Conservation (phyloP, 2,888 invertebrate genomes). For the Eremobia ochroleuca region DNA sequence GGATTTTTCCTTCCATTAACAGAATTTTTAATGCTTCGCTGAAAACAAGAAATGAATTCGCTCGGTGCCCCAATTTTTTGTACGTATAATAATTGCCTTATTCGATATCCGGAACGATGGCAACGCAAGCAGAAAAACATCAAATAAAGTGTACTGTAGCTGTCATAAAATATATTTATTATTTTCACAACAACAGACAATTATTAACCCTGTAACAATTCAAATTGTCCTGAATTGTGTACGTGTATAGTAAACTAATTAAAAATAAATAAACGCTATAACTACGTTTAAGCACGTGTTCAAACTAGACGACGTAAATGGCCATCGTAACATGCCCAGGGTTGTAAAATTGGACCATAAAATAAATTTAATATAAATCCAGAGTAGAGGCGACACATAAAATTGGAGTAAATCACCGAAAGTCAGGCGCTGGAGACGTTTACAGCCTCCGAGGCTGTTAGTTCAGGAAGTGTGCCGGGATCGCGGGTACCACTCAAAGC, state of each 20-base stretch:
- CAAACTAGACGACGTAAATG: slow-evolving; percentile 77
- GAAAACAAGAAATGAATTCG: slow-evolving; percentile 53
- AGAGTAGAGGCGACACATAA: slow-evolving; percentile 88
- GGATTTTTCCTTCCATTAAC: slow-evolving; percentile 65
- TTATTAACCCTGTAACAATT: neutral
- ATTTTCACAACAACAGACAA: neutral
- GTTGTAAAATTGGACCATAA: slow-evolving; percentile 87
- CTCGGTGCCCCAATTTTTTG: slow-evolving; percentile 34
- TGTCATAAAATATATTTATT: slow-evolving; percentile 13
- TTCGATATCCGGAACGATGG: slow-evolving; percentile 24
- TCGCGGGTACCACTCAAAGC: slow-evolving; percentile 81
- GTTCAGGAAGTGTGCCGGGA: slow-evolving; percentile 81
- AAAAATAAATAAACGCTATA: slow-evolving; percentile 62
- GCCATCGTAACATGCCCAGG: slow-evolving; percentile 84
- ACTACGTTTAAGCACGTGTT: slow-evolving; percentile 72
- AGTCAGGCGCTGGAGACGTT: slow-evolving; percentile 89
- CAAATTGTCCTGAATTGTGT: neutral
- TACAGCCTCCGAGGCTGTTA: slow-evolving; percentile 88
- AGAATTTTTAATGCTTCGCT: slow-evolving; percentile 59
- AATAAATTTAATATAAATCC: slow-evolving; percentile 90
- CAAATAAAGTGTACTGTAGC: slow-evolving; percentile 19
- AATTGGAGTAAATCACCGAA: slow-evolving; percentile 90
- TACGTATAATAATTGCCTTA: slow-evolving; percentile 38
- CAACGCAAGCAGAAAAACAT: slow-evolving; percentile 17
- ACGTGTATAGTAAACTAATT: slow-evolving; percentile 38